Base-by-base conservation (phyloP, 2,888 invertebrate species). In the Drosophila quasianomalipes region DNA sequence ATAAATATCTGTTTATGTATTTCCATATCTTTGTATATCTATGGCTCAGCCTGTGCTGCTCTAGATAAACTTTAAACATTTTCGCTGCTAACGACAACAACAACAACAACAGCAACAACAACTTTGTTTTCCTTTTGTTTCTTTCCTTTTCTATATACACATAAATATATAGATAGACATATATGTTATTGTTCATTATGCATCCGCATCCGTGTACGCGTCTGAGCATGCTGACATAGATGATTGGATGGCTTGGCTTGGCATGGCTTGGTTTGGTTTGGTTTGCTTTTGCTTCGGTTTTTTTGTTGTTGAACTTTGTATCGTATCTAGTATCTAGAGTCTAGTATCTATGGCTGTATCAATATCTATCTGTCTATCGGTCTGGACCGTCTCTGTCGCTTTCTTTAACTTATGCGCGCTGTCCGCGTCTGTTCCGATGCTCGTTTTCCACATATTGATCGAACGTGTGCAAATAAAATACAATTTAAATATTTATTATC, bases 401-500 rank as follows among this genome's bases (percentile, higher is more conserved):
- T 61, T 71, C 72, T 82, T 70, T 72, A 74, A 81, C 74, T 73
- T 82, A 81, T 82, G 78, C 77, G 74, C 30, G 41, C 51, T 31
- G 30, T 14, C 58, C 47, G 22, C 62, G 39, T 39, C 49, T 55
- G 33, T 30, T 62, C 49, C 49, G 54, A 53, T 58, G 55, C 67
- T 67, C 68, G 86, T 79, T 84, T 79, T 74, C 80, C 85, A 86
- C 90, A 77, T 89, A 83, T 86, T 85, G 90, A 90, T 88, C 80
- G 83, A 90, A 90, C 89, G 90, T 91, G 91, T 89, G 90, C 91
- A 91, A 91, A 91, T 91, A 90, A 82, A 82, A 90, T 87, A 87
- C 84, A 91, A 89, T 90, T 91, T 91, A 91, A 90, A 91, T 91
- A 91, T 91, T 90, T 91, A 90, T 90, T 91, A 85, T 87, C 83